phyloP scores from a whole-genome alignment of 2,888 invertebrate genomes.

The Sinopyrophorus schimmeli region DNA sequence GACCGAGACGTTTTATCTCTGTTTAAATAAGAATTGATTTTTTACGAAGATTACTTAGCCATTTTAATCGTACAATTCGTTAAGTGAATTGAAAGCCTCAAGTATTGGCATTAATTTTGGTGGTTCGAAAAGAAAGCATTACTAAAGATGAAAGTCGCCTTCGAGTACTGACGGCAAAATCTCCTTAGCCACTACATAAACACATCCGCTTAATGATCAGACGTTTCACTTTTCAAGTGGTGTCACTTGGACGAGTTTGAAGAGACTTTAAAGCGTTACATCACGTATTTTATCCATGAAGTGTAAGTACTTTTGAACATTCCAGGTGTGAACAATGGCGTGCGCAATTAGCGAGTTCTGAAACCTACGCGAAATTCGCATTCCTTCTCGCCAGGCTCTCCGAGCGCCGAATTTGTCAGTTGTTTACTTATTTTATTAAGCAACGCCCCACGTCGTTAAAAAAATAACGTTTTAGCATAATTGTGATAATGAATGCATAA shows the following conservation, averaged over 20 bases:
- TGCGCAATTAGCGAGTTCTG: conserved; percentile 42
- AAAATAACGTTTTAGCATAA: conserved; percentile 16
- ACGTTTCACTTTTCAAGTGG: conserved; percentile 43
- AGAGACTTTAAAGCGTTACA: conserved; percentile 35
- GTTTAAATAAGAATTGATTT: conserved; percentile 21
- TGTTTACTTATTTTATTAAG: conserved; percentile 9
- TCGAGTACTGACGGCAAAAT: conserved; percentile 34
- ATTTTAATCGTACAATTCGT: conserved; percentile 2
- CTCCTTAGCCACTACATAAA: conserved; percentile 39
- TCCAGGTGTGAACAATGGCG: conserved; percentile 37
- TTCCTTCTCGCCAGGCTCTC: conserved; percentile 6
- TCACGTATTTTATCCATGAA: conserved; percentile 35
- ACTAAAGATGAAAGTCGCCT: conserved; percentile 12
- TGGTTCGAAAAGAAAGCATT: conserved; percentile 5
- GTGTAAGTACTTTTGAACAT: conserved; percentile 31
- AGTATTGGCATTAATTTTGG: conserved; percentile 16
- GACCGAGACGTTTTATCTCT: conserved; percentile 17
- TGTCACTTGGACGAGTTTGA: conserved; percentile 43
- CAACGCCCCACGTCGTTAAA: conserved; percentile 2
- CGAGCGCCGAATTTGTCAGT: conserved; percentile 8
- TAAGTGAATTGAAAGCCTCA: conserved; percentile 13
- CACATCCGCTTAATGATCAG: conserved; percentile 43
- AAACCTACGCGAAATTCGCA: conserved; percentile 33
- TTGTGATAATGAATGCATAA: conserved; percentile 12
- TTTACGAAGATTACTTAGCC: conserved; percentile 6